Evolutionary conservation across 2,797 vertebrate genomes (phyloP), one percentile per base, ranked within the genome.

Genomic region (Carapus acus): DNA sequence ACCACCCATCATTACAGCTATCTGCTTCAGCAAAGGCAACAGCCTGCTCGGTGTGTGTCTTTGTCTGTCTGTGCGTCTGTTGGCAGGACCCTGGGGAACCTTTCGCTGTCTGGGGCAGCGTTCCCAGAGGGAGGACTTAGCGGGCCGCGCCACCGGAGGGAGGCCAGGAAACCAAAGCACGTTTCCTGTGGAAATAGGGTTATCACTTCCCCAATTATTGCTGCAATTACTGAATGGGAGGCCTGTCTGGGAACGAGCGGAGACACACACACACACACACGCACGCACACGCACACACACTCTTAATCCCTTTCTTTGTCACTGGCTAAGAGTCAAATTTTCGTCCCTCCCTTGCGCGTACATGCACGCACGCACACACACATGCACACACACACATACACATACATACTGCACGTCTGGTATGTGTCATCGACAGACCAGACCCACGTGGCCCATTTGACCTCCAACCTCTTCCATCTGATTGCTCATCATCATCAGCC

Each of bases 121-220:
- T 75, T 85, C 82, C 79, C 79, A 58, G 60, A 54, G 71, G 85
- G 74, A 81, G 53, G 75, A 75, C 58, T 78, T 82, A 80, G 70
- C 52, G 74, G 58, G 76, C 76, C 75, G 72, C 49, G 42, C 78
- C 73, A 78, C 71, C 42, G 71, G 65, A 51, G 52, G 58, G 67
- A 62, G 62, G 62, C n/a, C 12, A 74, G 79, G 82, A 84, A 86
- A 86, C 76, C 63, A 66, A 80, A 73, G 72, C 76, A 85, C 74
- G 82, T 83, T 88, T 90, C 87, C 86, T 87, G 80, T 86, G 83
- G 81, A 88, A 88, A 88, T 83, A 80, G 82, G 86, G 81, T 87
- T 87, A 90, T 88, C 86, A 81, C 80, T 85, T 83, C 71, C 79
- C n/a, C 78, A 86, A 86, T 86, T 87, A 86, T 70, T 80, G 73